Evolutionary conservation across 2,113 vertebrate genomes (phyloP).

Genomic region (Ibidorhyncha struthersii): DNA sequence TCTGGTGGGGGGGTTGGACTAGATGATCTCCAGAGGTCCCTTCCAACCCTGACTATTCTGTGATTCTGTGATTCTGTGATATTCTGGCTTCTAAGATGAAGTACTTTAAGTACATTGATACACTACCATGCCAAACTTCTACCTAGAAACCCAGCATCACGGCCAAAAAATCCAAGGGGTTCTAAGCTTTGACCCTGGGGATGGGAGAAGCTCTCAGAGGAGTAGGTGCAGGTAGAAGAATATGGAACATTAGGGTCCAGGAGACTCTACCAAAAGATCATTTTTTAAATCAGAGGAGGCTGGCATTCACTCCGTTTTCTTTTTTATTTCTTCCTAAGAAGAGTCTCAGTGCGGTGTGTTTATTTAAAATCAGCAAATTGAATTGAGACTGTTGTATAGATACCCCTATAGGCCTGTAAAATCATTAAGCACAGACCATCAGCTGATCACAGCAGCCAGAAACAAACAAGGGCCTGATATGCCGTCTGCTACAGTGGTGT

Average conservation of each 20-base stretch:
- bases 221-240: neutral
- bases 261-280: neutral
- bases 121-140: neutral
- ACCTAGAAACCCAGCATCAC: neutral
- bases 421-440: neutral
- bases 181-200: neutral
- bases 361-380: neutral
- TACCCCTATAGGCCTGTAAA: neutral
- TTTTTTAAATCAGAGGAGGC: neutral
- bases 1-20: too few relatives aligned
- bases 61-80: too few relatives aligned
- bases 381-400: neutral
- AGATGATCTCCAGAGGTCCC: too few relatives aligned
- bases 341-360: neutral
- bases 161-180: neutral
- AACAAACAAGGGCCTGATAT: neutral
- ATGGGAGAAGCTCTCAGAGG: neutral
- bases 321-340: neutral
- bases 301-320: neutral
- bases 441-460: neutral
- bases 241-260: neutral
- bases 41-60: too few relatives aligned
- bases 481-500: neutral
- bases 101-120: neutral
- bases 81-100: neutral